These are phyloP conservation scores for Panthera uncia DNA, from an alignment of 2,113 vertebrate genomes.

Conservation along the genomic window DNA sequence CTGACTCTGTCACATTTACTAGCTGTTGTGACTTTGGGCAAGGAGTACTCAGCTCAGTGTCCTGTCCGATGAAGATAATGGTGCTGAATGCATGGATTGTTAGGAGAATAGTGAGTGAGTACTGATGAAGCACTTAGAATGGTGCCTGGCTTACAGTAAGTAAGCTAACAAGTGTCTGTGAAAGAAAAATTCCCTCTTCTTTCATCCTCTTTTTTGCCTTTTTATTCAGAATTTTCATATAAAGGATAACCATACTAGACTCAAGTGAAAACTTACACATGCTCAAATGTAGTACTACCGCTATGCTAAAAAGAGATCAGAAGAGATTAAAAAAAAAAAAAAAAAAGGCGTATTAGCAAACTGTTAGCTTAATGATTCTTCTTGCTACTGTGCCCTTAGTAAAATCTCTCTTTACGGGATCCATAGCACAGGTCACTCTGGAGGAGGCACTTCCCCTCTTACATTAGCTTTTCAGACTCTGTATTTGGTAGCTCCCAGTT, in stretches of 20 bases:
- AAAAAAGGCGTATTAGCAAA: not conserved
- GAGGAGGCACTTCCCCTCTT: not conserved
- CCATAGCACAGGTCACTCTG: not conserved
- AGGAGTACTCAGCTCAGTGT: not conserved
- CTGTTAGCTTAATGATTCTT: not conserved
- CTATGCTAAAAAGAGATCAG: not conserved
- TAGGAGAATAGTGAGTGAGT: not conserved
- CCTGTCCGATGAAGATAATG: not conserved
- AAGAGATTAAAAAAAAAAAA: not conserved
- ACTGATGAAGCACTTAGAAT: not conserved
- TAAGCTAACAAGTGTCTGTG: not conserved
- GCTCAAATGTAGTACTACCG: not conserved
- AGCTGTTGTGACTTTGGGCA: not conserved
- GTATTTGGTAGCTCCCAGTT: conserved; percentile 12
- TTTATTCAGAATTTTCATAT: conserved; percentile 16
- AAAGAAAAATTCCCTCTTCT: not conserved
- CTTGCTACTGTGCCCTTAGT: not conserved
- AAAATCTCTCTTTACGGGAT: conserved; percentile 16
- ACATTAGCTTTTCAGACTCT: conserved; percentile 18
- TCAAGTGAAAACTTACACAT: conserved; percentile 1
- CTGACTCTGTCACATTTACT: not conserved
- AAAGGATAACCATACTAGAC: not conserved
- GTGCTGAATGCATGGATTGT: not conserved
- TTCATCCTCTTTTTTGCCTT: not conserved
- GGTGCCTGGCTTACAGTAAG: not conserved